These are phyloP conservation scores for Martes martes DNA, from an alignment of 2,113 vertebrate genomes.

Conservation along the genomic window DNA sequence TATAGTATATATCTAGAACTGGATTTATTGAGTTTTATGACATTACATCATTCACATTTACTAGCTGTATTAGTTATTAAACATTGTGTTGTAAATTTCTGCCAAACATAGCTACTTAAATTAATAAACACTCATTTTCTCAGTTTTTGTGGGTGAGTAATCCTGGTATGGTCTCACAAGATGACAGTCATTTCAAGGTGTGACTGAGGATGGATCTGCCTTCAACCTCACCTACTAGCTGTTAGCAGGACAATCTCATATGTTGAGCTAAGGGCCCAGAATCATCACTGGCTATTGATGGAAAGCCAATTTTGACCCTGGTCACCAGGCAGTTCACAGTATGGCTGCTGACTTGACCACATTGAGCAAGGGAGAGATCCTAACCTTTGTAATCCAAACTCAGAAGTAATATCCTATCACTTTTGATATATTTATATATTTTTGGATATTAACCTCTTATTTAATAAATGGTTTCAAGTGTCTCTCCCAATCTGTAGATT, in stretches of 20 bases:
- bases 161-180: background rate
- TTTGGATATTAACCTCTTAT: background rate
- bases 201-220: background rate
- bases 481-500: background rate
- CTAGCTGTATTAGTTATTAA: background rate
- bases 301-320: background rate
- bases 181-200: background rate
- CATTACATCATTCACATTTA: background rate
- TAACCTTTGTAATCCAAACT: background rate
- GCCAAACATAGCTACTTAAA: background rate
- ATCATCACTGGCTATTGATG: background rate
- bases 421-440: background rate
- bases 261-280: background rate
- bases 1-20: background rate
- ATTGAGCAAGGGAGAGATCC: background rate
- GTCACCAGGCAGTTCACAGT: background rate
- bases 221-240: background rate
- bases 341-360: background rate
- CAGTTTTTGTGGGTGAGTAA: background rate
- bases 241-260: background rate
- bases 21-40: background rate
- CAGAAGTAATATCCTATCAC: background rate
- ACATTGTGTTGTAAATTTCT: background rate
- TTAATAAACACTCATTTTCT: background rate
- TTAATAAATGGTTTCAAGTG: background rate